Evolutionary conservation across 2,113 vertebrate species (phyloP).

Genomic region (Caretta caretta): DNA sequence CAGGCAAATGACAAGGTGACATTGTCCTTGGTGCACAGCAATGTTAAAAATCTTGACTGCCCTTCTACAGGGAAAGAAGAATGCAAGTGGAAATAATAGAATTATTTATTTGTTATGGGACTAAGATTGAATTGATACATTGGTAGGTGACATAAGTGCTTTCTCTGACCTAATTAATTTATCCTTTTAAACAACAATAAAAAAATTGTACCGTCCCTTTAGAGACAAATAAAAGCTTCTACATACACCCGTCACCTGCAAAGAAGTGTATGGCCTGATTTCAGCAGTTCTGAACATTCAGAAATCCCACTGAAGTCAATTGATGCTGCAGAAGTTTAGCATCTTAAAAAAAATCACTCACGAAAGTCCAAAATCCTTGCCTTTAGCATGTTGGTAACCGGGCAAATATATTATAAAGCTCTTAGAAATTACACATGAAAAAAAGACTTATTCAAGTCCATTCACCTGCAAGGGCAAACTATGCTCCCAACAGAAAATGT

Average conservation of each 20-base stretch:
- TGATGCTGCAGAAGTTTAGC: background rate
- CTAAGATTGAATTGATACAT: background rate
- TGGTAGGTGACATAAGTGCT: background rate
- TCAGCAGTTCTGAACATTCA: background rate
- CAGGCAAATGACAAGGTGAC: fast-evolving
- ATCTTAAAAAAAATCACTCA: background rate
- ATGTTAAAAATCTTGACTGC: background rate
- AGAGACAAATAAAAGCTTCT: background rate
- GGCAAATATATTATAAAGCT: background rate
- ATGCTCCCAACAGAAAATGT: background rate
- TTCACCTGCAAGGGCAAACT: background rate
- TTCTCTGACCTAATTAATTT: background rate
- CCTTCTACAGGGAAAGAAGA: background rate
- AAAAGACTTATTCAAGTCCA: background rate
- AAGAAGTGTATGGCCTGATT: background rate
- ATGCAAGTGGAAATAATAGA: background rate
- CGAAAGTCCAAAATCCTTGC: background rate
- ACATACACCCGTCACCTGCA: background rate
- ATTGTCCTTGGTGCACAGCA: background rate
- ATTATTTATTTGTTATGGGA: background rate
- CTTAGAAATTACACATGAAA: background rate
- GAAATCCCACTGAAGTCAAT: background rate
- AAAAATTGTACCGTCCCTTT: background rate
- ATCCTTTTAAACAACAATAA: background rate
- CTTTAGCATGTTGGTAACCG: background rate